phyloP scores from a whole-genome alignment of 2,113 vertebrate species.

The Platanista minor region DNA sequence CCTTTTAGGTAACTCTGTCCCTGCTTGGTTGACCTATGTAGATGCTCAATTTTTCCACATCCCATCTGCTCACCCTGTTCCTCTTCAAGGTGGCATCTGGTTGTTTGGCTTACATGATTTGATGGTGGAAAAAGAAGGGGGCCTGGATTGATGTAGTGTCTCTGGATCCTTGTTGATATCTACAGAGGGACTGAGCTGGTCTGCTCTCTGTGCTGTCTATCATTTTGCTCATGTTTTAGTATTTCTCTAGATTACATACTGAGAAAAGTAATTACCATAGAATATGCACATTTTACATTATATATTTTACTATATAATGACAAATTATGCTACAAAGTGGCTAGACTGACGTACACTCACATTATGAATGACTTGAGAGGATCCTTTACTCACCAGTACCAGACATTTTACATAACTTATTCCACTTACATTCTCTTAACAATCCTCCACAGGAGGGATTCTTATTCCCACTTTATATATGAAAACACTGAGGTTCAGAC shows the following conservation, averaged over 20 bases:
- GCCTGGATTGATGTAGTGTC: accelerated
- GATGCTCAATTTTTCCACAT: background rate
- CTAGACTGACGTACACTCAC: background rate
- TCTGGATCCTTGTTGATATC: background rate
- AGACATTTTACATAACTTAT: background rate
- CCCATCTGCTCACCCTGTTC: background rate
- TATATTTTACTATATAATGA: background rate
- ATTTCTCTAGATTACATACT: background rate
- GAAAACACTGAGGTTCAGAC: background rate
- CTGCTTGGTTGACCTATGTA: background rate
- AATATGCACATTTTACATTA: background rate
- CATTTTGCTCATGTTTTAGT: background rate
- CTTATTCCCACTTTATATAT: background rate
- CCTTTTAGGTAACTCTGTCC: background rate
- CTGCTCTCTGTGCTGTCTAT: background rate
- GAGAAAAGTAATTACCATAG: background rate
- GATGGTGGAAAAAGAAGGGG: background rate
- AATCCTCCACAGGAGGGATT: background rate
- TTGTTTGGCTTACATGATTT: background rate
- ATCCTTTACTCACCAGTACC: background rate
- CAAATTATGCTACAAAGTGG: background rate
- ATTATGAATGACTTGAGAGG: background rate
- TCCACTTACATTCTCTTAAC: background rate
- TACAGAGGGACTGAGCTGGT: background rate
- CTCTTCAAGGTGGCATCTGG: background rate